phyloP scores from a whole-genome alignment of 2,797 vertebrate genomes.

The Ceyx erithaca region DNA sequence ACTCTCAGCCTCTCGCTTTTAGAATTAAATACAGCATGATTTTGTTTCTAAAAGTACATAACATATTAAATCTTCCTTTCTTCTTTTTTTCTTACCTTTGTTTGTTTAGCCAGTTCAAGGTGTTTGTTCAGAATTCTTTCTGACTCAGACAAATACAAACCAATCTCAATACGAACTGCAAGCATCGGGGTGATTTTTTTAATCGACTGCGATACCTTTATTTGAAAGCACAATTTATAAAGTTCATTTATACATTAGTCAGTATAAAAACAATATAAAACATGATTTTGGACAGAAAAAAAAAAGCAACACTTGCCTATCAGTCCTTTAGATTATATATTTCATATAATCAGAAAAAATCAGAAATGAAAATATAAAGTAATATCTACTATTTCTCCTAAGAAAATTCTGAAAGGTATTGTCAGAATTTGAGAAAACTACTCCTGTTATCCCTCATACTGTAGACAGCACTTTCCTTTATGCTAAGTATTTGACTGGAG shows the following conservation, averaged over 20 bases:
- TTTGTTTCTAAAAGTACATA: not conserved
- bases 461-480: not conserved
- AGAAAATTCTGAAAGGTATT: not conserved
- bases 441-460: not conserved
- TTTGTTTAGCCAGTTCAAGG: conserved; percentile 79
- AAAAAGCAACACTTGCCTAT: not conserved
- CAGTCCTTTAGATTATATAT: not conserved
- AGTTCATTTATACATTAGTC: not conserved
- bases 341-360: not conserved
- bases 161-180: conserved; percentile 72
- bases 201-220: conserved; percentile 82
- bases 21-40: not conserved
- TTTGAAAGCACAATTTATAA: conserved; percentile 33
- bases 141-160: conserved; percentile 75
- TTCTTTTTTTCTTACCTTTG: conserved; percentile 77
- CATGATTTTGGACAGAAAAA: not conserved
- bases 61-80: not conserved
- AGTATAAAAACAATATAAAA: not conserved
- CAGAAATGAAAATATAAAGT: not conserved
- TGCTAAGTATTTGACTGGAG: not conserved
- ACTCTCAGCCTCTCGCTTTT: not conserved
- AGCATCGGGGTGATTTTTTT: conserved; percentile 76
- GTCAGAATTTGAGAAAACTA: not conserved
- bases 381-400: not conserved
- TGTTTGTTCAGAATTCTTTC: conserved; percentile 82